Conservation (phyloP, 1,140 invertebrate genomes). For the Hyposmocoma kahamanoa region DNA sequence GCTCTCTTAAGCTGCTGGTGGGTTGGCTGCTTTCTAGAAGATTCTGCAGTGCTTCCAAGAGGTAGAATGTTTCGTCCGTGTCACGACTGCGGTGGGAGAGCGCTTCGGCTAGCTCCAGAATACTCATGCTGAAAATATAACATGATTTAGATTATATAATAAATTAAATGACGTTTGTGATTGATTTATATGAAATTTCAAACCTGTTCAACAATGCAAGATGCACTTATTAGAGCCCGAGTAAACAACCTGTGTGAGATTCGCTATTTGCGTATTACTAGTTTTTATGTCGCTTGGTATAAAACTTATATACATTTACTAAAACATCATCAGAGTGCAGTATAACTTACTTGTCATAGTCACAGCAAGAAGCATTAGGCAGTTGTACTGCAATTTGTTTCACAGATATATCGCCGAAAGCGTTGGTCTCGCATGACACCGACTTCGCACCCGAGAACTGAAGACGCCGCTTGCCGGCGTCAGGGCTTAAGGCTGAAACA, state of each 20-base stretch:
- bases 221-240: too few relatives aligned
- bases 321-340: too few relatives aligned
- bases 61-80: constrained; percentile 20
- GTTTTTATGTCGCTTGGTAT: too few relatives aligned
- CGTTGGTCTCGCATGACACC: constrained; percentile 26
- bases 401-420: constrained; percentile 31
- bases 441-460: constrained; percentile 28
- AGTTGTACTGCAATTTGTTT: constrained; percentile 48
- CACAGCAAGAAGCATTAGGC: constrained; percentile 26
- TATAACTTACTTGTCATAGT: constrained; percentile 34
- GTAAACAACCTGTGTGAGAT: too few relatives aligned
- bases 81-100: constrained; percentile 30
- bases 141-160: too few relatives aligned
- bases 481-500: constrained; percentile 28
- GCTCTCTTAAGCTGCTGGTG: constrained; percentile 34
- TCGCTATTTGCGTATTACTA: too few relatives aligned
- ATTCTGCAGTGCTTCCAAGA: constrained; percentile 36
- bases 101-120: constrained; percentile 46
- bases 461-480: constrained; percentile 24
- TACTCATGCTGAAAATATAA: constrained; percentile 35
- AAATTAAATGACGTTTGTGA: too few relatives aligned
- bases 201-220: too few relatives aligned
- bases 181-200: too few relatives aligned
- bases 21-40: constrained; percentile 26
- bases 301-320: too few relatives aligned